Evolutionary conservation across 2,113 vertebrate species (phyloP), one percentile per base, ranked within the genome.

Genomic region (Willisornis vidua): DNA sequence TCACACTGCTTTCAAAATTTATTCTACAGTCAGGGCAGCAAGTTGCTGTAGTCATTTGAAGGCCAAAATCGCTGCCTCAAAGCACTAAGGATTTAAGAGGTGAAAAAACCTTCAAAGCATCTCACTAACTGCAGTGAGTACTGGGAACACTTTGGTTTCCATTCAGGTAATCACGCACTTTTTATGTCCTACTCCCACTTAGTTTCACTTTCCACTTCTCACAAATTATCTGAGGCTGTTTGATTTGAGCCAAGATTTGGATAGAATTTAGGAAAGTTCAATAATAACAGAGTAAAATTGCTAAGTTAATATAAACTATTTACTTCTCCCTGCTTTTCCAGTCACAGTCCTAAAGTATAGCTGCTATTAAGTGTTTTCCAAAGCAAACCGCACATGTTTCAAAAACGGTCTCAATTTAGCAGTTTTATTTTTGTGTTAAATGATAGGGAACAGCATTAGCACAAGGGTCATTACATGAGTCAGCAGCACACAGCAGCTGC

Each of bases 361-460:
- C 83, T 43, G 39, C 83, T 66, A 85, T 92, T 84, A 87, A 76
- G 45, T 25, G 10, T 68, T 61, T 80, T 86, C 85, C 73, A 90
- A 89, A 90, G 71, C 77, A 87, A 96, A 81, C 61, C 74, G 92
- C 7, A 0, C 58, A n/a, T 6, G 22, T 81, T 93, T 74, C 77
- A 85, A 90, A 86, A 86, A 67, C 7, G 10, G 37, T 92, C 91
- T 91, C 92, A 52, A 84, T 80, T 94, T 94, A 95, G 87, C 43
- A 55, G 90, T 65, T 90, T 95, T 95, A 93, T 97, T 96, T 96
- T 91, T 94, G 81, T 74, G 84, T 93, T 89, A 91, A 95, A 96
- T 95, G 88, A 96, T 28, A 94, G 83, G 81, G 94, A 92, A 92
- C 68, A 72, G 72, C 91, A 84, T 66, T 90, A 90, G 87, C 90